phyloP scores from a whole-genome alignment of 2,113 vertebrate genomes.

The Microtus ochrogaster region DNA sequence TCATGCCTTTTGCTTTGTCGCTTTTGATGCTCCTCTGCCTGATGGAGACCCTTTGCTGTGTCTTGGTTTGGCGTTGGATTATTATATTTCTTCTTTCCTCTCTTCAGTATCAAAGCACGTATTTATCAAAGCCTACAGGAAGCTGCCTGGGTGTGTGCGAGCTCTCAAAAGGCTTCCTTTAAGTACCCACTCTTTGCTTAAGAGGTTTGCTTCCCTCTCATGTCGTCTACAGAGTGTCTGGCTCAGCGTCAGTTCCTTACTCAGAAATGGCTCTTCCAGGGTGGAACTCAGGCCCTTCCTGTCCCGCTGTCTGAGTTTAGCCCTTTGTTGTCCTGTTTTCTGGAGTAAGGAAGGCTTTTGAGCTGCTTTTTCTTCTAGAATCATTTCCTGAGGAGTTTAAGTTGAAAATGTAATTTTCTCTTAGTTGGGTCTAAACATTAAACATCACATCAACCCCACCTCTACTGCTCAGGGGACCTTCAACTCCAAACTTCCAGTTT shows the following conservation, averaged over 20 bases:
- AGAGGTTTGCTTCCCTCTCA: conserved; percentile 50
- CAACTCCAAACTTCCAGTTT: conserved; percentile 7
- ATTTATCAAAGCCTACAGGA: conserved; percentile 44
- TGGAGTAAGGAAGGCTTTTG: conserved; percentile 15
- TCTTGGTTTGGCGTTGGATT: neutral
- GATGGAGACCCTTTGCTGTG: neutral
- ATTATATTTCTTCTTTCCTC: conserved; percentile 14
- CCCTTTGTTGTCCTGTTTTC: conserved; percentile 42
- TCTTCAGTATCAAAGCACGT: neutral
- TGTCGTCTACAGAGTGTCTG: neutral
- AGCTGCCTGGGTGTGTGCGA: neutral
- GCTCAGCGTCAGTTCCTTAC: neutral
- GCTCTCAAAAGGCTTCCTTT: conserved; percentile 3
- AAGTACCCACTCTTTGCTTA: conserved; percentile 37
- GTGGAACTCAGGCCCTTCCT: conserved; percentile 27
- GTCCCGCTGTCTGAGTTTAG: neutral
- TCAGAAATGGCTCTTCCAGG: conserved; percentile 56
- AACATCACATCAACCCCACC: neutral
- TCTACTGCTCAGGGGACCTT: neutral
- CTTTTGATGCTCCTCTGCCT: conserved; percentile 20
- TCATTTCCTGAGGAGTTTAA: conserved; percentile 64
- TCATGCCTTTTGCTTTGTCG: neutral
- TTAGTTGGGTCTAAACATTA: conserved; percentile 56
- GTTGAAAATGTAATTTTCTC: conserved; percentile 65
- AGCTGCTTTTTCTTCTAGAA: conserved; percentile 40